Evolutionary conservation across 2,888 invertebrate species (phyloP).

Genomic region (Caenorhabditis sinica): DNA sequence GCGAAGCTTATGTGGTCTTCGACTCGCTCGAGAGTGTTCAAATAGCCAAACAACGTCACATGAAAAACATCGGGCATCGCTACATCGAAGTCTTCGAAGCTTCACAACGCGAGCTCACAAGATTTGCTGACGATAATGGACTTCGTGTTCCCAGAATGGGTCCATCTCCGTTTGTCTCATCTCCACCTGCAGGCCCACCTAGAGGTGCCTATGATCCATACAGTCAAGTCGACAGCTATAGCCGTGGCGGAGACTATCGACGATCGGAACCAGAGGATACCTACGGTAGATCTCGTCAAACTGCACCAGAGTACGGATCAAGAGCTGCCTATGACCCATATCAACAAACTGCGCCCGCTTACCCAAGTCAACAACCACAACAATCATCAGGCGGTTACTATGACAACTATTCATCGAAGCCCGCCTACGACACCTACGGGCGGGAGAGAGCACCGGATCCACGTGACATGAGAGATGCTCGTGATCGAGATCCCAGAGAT

Average conservation of each 20-base stretch:
- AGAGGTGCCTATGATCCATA: constrained; percentile 55
- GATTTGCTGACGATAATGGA: constrained; percentile 64
- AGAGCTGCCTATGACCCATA: constrained; percentile 45
- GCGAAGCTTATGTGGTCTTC: constrained; percentile 70
- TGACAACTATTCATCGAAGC: constrained; percentile 33
- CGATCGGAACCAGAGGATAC: constrained; percentile 49
- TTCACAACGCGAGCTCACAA: constrained; percentile 57
- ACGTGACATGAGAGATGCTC: constrained; percentile 31
- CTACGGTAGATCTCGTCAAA: constrained; percentile 47
- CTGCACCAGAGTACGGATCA: constrained; percentile 22
- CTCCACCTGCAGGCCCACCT: constrained; percentile 24
- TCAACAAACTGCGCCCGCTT: constrained; percentile 34
- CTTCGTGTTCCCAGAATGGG: constrained; percentile 60
- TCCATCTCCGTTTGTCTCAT: constrained; percentile 46
- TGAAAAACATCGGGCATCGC: constrained; percentile 72
- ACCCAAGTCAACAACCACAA: constrained; percentile 3
- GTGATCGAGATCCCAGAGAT: constrained; percentile 21
- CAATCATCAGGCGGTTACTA: constrained; percentile 32
- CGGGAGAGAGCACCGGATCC: constrained; percentile 36
- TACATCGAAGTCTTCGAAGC: constrained; percentile 75
- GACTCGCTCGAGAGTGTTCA: constrained; percentile 61
- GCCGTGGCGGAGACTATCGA: constrained; percentile 26
- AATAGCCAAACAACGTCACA: constrained; percentile 66
- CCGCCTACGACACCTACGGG: constrained; percentile 27
- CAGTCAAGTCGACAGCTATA: constrained; percentile 13